phyloP scores from a whole-genome alignment of 2,113 vertebrate species.

The Equus przewalskii region DNA sequence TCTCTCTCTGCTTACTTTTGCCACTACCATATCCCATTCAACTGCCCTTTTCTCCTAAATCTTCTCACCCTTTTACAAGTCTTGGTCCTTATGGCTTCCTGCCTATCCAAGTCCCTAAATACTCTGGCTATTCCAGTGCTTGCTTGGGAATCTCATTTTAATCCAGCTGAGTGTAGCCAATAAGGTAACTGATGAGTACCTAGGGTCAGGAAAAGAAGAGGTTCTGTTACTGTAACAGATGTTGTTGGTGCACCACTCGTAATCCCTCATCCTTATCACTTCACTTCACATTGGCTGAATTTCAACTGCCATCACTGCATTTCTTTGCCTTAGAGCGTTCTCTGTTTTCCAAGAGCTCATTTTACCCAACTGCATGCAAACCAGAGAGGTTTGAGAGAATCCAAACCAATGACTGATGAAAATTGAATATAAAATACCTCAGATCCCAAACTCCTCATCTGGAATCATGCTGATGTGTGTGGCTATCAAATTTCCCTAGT shows the following conservation, averaged over 20 bases:
- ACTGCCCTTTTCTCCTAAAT: neutral
- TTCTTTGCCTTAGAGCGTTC: neutral
- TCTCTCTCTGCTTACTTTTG: neutral
- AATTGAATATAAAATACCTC: neutral
- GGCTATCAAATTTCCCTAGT: neutral
- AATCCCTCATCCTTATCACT: neutral
- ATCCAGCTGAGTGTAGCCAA: neutral
- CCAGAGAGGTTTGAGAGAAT: neutral
- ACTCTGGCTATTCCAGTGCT: neutral
- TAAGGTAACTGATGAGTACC: neutral
- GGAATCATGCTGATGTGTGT: fast-evolving
- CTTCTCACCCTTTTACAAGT: neutral
- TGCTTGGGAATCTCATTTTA: neutral
- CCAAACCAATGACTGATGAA: neutral
- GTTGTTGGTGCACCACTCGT: neutral
- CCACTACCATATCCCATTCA: neutral
- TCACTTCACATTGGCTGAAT: neutral
- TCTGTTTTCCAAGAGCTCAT: neutral
- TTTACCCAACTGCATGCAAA: neutral
- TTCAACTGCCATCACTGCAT: neutral
- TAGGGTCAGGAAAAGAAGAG: neutral
- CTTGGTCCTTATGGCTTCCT: neutral
- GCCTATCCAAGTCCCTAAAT: neutral
- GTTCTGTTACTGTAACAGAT: neutral
- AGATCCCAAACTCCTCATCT: neutral